These are phyloP conservation scores for Drosophila fuyamai DNA, from an alignment of 1,140 invertebrate genomes.

Conservation along the genomic window DNA sequence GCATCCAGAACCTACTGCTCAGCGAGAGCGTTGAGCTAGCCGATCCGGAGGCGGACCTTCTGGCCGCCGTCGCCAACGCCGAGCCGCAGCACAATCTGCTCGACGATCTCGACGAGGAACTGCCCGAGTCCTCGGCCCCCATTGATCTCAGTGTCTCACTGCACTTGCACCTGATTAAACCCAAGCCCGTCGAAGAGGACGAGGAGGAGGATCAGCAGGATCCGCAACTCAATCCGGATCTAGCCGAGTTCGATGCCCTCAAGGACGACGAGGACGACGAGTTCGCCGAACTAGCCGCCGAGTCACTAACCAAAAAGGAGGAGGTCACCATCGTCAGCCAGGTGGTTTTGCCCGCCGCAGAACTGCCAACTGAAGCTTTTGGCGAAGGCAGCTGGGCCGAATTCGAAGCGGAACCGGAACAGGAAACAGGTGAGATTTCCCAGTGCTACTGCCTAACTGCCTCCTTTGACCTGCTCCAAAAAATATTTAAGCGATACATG, in stretches of 20 bases:
- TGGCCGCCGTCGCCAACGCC: conserved; percentile 46
- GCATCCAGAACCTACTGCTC: conserved; percentile 89
- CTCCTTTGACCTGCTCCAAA: too few species aligned
- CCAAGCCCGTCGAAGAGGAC: conserved; percentile 78
- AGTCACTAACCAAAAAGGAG: conserved; percentile 88
- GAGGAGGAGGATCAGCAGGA: conserved; percentile 28
- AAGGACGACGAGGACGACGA: conserved; percentile 88
- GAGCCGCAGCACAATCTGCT: conserved; percentile 88
- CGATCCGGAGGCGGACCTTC: conserved; percentile 71
- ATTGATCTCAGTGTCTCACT: conserved; percentile 88
- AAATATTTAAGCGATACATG: too few species aligned
- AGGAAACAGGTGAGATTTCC: conserved; percentile 39
- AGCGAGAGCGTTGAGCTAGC: conserved; percentile 88
- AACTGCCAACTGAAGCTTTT: conserved; percentile 80
- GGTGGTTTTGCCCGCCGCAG: conserved; percentile 53
- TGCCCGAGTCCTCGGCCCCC: conserved; percentile 85
- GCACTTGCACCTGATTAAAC: conserved; percentile 86
- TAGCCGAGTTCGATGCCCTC: conserved; percentile 86
- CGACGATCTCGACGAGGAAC: conserved; percentile 89
- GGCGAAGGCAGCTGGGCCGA: conserved; percentile 87
- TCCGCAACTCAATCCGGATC: conserved; percentile 49
- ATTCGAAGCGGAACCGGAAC: conserved; percentile 85
- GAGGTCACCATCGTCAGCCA: conserved; percentile 81
- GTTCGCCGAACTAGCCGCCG: conserved; percentile 90
- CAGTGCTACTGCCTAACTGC: neutral